phyloP scores from a whole-genome alignment of 2,113 vertebrate species.

The Coturnix japonica region DNA sequence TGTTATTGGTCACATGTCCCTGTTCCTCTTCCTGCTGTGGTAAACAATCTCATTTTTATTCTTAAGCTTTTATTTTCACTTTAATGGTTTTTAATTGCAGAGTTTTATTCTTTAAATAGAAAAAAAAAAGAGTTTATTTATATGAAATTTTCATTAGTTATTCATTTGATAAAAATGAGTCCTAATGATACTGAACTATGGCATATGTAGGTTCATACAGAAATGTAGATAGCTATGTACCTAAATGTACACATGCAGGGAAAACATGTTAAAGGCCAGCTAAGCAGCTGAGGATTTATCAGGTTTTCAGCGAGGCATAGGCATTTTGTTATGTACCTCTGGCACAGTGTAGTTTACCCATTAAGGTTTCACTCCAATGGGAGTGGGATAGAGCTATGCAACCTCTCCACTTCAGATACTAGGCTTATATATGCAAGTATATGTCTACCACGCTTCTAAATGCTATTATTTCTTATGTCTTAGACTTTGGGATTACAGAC shows the following conservation, averaged over 20 bases:
- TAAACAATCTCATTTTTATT: too few relatives aligned
- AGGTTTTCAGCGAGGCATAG: neutral
- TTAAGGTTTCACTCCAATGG: neutral
- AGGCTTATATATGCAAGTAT: neutral
- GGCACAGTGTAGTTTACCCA: too few relatives aligned
- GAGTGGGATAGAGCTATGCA: neutral
- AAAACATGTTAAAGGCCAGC: neutral
- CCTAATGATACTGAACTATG: rapidly evolving
- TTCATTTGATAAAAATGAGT: neutral
- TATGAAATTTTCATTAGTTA: neutral
- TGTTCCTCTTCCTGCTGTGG: neutral
- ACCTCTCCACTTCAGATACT: neutral
- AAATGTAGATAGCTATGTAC: neutral
- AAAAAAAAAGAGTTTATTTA: neutral
- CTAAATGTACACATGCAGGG: neutral
- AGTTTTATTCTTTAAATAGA: neutral
- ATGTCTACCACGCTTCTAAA: neutral
- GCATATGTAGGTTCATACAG: neutral
- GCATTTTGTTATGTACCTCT: neutral
- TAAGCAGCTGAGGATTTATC: neutral
- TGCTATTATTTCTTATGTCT: neutral
- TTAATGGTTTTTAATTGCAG: neutral
- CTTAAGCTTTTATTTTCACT: neutral
- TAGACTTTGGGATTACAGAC: neutral
- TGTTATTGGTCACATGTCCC: neutral